Evolutionary conservation across 2,888 invertebrate species (phyloP), one percentile per base, ranked within the genome.

Genomic region (Cryptocheilus praepositus): DNA sequence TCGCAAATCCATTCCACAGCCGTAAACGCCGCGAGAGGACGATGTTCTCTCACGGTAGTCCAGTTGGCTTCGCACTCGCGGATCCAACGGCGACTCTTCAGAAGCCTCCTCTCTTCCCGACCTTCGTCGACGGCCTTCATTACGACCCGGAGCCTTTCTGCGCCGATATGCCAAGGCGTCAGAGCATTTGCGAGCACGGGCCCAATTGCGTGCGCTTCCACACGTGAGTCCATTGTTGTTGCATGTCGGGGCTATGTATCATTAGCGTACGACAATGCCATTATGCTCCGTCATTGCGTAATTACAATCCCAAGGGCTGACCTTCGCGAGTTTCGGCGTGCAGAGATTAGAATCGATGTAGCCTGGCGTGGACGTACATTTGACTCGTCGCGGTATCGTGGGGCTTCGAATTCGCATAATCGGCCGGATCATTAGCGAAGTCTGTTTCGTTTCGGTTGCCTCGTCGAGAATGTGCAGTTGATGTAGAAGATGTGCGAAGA

Each of bases 71-170:
- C 65, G 83, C 86, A 45, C 67, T 86, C 71, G 80, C 86, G 21
- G 86, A 86, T 63, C 79, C 88, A 28, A 84, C 84, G 67, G 83
- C 87, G 52, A 83, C 86, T 2, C 68, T 89, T 70, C 87, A 89
- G 61, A 90, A 90, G 76, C 84, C 89, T 15, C 75, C 89, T 18
- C 83, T 90, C 16, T 90, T 90, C 79, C 90, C 89, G 53, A 83
- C 85, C 62, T 90, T 89, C 80, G 88, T 86, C 57, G 90, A 90
- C 52, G 89, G 88, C 62, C 81, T 90, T 53, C 89, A 86, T 59
- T 87, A 89, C 71, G 89, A 89, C 61, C 85, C 87, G 13, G 86
- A 86, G 56, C 86, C 86, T 49, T 86, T 85, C 66, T 81, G 88
- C 74, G 81, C 85, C 19, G 82, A 81, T 51, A 82, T 85, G 67